Conservation (phyloP, 2,888 invertebrate species). For the Scaptomyza tumidula region DNA sequence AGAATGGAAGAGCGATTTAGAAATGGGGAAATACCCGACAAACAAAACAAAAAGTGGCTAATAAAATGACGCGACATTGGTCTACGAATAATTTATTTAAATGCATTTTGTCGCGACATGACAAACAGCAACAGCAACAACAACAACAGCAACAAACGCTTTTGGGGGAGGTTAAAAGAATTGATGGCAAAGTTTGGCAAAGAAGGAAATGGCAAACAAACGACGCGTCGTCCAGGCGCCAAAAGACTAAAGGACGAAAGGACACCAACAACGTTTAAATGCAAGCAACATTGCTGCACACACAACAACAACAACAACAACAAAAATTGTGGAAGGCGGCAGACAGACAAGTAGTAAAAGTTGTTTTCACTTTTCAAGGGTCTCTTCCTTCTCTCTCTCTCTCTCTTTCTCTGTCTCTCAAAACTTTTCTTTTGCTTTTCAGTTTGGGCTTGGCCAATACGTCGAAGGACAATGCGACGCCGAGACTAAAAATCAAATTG, state of each 20-base stretch:
- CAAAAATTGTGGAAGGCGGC: not conserved
- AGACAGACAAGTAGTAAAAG: conserved; percentile 72
- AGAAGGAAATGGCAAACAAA: conserved; percentile 81
- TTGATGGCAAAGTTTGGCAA: conserved; percentile 76
- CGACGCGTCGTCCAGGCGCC: conserved; percentile 73
- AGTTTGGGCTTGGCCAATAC: conserved; percentile 63
- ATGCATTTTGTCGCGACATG: conserved; percentile 83
- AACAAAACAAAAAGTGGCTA: conserved; percentile 45
- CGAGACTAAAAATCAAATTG: conserved; percentile 13
- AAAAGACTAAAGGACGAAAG: conserved; percentile 49
- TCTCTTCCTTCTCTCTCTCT: not conserved
- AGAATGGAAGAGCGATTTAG: not conserved
- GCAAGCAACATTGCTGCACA: conserved; percentile 49
- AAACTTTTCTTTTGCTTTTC: too few relatives aligned
- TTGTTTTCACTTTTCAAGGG: conserved; percentile 80
- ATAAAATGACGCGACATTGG: conserved; percentile 81
- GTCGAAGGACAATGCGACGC: conserved; percentile 70
- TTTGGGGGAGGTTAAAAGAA: conserved; percentile 59
- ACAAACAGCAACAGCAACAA: conserved; percentile 36
- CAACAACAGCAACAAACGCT: conserved; percentile 41
- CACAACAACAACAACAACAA: too few relatives aligned
- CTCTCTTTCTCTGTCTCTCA: not conserved
- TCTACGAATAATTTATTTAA: conserved; percentile 83
- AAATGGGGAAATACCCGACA: conserved; percentile 36
- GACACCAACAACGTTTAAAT: conserved; percentile 53